A percentile compares a stretch with the other conserved stretches of the same genome.
Conservation (phyloP, 2,113 vertebrate genomes). For the Phyllostomus hastatus region DNA sequence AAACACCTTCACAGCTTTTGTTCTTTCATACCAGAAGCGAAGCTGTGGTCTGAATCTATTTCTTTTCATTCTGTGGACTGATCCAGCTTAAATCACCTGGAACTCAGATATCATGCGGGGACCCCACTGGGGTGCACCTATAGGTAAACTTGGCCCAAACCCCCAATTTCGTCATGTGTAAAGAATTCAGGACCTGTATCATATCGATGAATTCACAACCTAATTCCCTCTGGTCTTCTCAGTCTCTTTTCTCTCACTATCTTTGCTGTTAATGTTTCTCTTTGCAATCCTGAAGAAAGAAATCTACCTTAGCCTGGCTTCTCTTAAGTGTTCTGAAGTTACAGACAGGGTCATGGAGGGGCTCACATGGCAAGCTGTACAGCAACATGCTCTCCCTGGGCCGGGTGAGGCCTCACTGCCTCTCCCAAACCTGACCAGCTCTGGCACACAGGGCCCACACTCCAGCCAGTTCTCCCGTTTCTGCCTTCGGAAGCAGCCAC, state of each 20-base stretch:
- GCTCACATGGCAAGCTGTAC: not conserved
- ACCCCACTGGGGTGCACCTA: not conserved
- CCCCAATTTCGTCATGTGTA: not conserved
- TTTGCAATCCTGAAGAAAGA: not conserved
- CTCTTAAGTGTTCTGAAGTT: not conserved
- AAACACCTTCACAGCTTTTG: not conserved
- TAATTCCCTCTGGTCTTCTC: not conserved
- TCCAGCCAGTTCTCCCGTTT: not conserved
- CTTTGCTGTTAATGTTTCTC: not conserved
- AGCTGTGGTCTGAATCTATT: not conserved
- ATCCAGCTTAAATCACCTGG: not conserved
- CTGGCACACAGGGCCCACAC: not conserved
- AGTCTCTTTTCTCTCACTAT: not conserved
- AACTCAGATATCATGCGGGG: not conserved
- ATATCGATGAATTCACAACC: not conserved
- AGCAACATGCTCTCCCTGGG: no score
- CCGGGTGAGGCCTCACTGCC: not conserved
- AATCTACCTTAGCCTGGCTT: not conserved
- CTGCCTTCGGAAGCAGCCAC: not conserved
- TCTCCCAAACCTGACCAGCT: not conserved
- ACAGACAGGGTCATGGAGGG: not conserved
- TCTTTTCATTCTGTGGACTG: not conserved
- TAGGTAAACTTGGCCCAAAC: not conserved
- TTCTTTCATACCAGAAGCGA: not conserved
- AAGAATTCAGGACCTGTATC: not conserved